Base-by-base conservation (phyloP, 2,113 vertebrate genomes). In the Aphelocoma coerulescens region DNA sequence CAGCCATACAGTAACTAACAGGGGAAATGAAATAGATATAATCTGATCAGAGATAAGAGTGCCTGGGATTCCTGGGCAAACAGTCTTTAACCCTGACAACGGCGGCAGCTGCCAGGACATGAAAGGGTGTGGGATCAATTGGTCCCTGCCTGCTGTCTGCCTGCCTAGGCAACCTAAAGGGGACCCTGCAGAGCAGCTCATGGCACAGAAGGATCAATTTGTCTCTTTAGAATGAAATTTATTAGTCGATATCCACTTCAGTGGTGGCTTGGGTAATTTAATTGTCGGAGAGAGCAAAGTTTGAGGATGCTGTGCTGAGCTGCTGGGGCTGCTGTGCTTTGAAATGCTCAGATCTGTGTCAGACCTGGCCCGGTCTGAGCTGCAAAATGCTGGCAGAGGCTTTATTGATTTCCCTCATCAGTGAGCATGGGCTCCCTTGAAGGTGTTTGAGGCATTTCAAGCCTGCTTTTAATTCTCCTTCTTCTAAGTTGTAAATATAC, bases 41-140 rank as follows among this genome's bases (percentile, higher is more conserved):
- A 93, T 95, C 91, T 92, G 97, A 97, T 96, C 92, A 37, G 94
- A 97, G 97, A 97, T 96, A 93, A 96, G 95, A 43, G 77, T 58
- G 68, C 81, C 94, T 81, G 37, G 48, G 84, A 95, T 67, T 93
- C 86, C 84, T 55, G 66, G 87, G 85, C 87, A 81, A 73, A 72
- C 91, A 79, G 71, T 80, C 89, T 92, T 93, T 92, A 76, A 92
- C 96, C 96, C 91, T 37, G 88, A 85, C n/a, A 59, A 41, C 61
- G 43, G 5, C 91, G 18, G 10, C 66, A 75, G 59, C 92, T 88
- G 95, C 77, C 77, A 84, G 92, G 93, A 88, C 73, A 89, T 89
- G 73, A 93, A 79, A 91, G 91, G 72, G 91, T 95, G 69, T 10
- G 18, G 9, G 44, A 81, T 54, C 72, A 67, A 55, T 59, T 46